Conservation (phyloP, 2,888 invertebrate genomes). For the Allophyes oxyacanthae region DNA sequence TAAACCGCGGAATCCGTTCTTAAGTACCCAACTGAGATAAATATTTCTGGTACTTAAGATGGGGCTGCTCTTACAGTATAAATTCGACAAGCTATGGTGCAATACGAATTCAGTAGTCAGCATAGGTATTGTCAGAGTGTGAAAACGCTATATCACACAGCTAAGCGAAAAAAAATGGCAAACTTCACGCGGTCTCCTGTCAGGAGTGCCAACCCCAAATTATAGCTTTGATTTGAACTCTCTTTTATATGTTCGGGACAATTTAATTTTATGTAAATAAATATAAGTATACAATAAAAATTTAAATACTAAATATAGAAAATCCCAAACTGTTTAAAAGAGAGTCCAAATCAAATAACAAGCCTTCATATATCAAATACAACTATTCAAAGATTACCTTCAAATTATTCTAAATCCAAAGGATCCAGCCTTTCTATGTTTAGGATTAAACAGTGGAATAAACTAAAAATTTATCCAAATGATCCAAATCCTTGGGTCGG, state of each 20-base stretch:
- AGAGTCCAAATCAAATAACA: too few relatives aligned
- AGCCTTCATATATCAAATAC: background rate
- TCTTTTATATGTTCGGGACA: too few relatives aligned
- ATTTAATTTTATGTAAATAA: too few relatives aligned
- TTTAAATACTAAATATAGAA: too few relatives aligned
- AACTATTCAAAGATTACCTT: background rate
- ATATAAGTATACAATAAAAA: too few relatives aligned
- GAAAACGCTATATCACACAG: too few relatives aligned
- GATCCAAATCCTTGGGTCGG: conserved; percentile 45
- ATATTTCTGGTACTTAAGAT: conserved; percentile 28
- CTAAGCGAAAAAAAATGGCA: too few relatives aligned
- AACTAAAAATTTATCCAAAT: conserved; percentile 40
- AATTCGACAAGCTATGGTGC: conserved; percentile 6
- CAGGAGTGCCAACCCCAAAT: too few relatives aligned
- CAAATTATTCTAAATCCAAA: conserved; percentile 11
- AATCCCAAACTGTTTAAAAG: too few relatives aligned
- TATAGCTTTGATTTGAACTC: too few relatives aligned
- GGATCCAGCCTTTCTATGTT: conserved; percentile 8
- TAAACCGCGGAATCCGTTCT: conserved; percentile 41
- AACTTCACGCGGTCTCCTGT: too few relatives aligned
- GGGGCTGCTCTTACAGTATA: conserved; percentile 15
- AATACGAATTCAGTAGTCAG: background rate
- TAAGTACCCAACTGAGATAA: conserved; percentile 37
- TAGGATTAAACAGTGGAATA: conserved; percentile 38
- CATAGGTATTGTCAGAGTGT: too few relatives aligned